Conservation (phyloP, 2,113 vertebrate species). For the Cyanoliseus patagonus region DNA sequence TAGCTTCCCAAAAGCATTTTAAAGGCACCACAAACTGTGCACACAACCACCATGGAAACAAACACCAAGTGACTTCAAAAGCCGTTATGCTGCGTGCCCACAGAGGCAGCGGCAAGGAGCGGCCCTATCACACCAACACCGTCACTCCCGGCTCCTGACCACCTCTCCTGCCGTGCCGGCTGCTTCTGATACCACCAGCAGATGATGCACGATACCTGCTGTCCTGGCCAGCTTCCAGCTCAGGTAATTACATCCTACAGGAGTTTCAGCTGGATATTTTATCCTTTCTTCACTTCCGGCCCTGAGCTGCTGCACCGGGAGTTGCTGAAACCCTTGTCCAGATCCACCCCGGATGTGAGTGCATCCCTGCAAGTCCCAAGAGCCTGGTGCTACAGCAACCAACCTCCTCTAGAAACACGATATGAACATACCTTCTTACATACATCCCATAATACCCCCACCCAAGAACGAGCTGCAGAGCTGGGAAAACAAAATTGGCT, state of each 20-base stretch:
- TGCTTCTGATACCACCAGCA: conserved; percentile 8
- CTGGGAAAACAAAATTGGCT: not conserved
- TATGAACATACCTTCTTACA: not conserved
- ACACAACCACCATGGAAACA: not conserved
- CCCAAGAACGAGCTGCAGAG: not conserved
- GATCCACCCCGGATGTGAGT: conserved; percentile 53
- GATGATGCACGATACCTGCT: not conserved
- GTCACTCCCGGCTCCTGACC: not conserved
- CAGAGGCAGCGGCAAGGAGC: not conserved
- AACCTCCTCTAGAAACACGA: not conserved
- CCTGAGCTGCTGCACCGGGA: not conserved
- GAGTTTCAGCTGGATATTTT: conserved; percentile 64
- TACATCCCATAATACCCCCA: not conserved
- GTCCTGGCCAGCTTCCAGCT: conserved; percentile 36
- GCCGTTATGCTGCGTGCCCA: not conserved
- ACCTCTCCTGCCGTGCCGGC: not conserved
- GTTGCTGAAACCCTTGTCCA: not conserved
- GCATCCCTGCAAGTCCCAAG: not conserved
- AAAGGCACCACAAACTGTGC: not conserved
- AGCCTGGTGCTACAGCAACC: not conserved
- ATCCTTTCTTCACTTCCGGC: conserved; percentile 61
- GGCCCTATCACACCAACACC: accelerated
- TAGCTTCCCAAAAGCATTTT: not conserved
- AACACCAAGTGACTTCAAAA: not conserved
- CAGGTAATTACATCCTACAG: conserved; percentile 63